These are phyloP conservation scores for Fragum fragum DNA, from an alignment of 2,888 invertebrate species.

Conservation along the genomic window DNA sequence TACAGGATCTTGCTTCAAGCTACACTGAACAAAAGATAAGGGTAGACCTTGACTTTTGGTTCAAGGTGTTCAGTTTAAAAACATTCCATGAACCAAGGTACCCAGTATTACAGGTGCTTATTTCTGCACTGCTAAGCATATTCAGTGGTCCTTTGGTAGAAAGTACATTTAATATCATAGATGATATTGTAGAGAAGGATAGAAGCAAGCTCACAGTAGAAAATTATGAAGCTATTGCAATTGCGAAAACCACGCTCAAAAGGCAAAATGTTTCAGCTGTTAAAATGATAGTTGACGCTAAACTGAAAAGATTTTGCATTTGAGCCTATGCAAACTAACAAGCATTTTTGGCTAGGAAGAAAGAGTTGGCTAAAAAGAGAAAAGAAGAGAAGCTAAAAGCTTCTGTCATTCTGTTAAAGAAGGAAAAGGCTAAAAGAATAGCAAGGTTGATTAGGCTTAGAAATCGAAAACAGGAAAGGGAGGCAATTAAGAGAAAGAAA, in stretches of 20 bases:
- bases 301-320: slow-evolving; percentile 27
- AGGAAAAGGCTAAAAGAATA: slow-evolving; percentile 31
- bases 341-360: slow-evolving; percentile 21
- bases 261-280: not conserved
- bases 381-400: not conserved
- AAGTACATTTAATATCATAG: slow-evolving; percentile 38
- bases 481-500: not conserved
- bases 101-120: slow-evolving; percentile 14
- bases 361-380: slow-evolving; percentile 1
- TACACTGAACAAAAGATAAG: not conserved
- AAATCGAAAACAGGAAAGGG: not conserved
- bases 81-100: slow-evolving; percentile 16
- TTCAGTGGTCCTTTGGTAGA: slow-evolving; percentile 43
- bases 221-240: slow-evolving; percentile 38
- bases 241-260: slow-evolving; percentile 27
- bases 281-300: not conserved
- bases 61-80: not conserved
- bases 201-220: slow-evolving; percentile 24
- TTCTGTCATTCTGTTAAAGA: slow-evolving; percentile 19
- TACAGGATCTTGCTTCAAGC: not conserved
- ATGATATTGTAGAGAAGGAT: slow-evolving; percentile 40
- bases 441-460: slow-evolving; percentile 8
- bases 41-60: slow-evolving; percentile 22
- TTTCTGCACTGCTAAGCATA: slow-evolving; percentile 16
- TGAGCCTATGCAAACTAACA: slow-evolving; percentile 24